Base-by-base conservation (phyloP, 2,888 invertebrate species). In the Phania funesta region DNA sequence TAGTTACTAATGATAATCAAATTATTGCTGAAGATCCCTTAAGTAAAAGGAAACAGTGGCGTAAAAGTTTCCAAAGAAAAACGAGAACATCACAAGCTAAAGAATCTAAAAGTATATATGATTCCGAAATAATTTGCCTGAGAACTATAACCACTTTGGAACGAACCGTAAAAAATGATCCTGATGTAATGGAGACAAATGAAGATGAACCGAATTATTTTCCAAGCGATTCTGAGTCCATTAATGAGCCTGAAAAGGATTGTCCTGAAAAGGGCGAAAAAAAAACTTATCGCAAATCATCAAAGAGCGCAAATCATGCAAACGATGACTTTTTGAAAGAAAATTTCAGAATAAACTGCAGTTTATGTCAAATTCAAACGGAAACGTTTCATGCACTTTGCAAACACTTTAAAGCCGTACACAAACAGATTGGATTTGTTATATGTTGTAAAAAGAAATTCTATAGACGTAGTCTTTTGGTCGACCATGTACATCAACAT, bases 401-500 rank as follows among this genome's bases (percentile, higher is more conserved):
- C 24, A 62, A 58, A 35, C 84, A 84, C 46, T 84, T 83, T 60
- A 71, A 73, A 44, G n/a, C 8, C 2, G 41, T 58, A 8, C 84
- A 84, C 52, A 70, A 89, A 41, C 84, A 86, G 20, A 87, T 87
- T 6, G 90, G 90, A 3, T 91, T 87, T 82, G 87, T 87, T 0
- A 71, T 86, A 2, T 91, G 91, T 67, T 91, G 91, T 64, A 87
- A 87, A 26, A 87, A 87, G 7, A 90, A 90, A 84, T 89, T 89
- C n/a, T 86, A 85, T 18, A 88, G 88, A 62, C 87, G 90, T 0
- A 87, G 89, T 5, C 81, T 87, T 1, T 87, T 91, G 2, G 87
- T 90, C 0, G 91, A 91, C 62, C 91, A 91, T 73, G 84, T 91
- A 52, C 86, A 87, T 2, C 86, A 86, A 0, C 91, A 91, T 83